A percentile compares a stretch with the other conserved stretches of the same genome.
Evolutionary conservation across 2,113 vertebrate genomes (phyloP).

Genomic region (Campylomormyrus numenius): DNA sequence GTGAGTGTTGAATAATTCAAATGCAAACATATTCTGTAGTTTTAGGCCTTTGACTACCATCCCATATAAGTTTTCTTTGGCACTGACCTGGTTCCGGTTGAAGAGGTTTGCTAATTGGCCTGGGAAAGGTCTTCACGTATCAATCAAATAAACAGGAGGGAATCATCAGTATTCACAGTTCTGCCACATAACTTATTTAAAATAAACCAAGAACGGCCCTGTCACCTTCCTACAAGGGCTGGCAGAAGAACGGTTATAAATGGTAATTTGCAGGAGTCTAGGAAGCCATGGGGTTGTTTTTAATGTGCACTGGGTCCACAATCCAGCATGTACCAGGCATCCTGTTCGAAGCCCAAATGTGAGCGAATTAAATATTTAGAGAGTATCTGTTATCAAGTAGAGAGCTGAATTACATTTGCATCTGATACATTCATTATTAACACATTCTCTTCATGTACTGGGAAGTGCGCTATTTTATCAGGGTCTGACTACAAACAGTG

Average conservation of each 20-base stretch:
- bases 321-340: neutral
- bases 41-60: neutral
- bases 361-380: conserved; percentile 25
- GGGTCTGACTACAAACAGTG: neutral
- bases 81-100: too few relatives aligned
- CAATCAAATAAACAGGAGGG: neutral
- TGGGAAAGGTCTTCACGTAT: neutral
- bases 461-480: conserved; percentile 1
- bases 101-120: neutral
- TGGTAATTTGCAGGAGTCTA: neutral
- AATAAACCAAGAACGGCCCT: neutral
- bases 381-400: conserved; percentile 19
- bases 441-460: conserved; percentile 12
- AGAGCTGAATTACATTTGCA: conserved; percentile 24
- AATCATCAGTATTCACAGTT: neutral
- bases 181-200: neutral
- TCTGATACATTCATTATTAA: conserved; percentile 26
- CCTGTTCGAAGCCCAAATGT: conserved; percentile 14
- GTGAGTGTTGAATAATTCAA: neutral
- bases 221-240: neutral
- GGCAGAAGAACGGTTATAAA: neutral
- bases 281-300: neutral
- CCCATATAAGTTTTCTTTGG: neutral
- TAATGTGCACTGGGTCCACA: neutral
- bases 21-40: neutral